A percentile compares a stretch with the other conserved stretches of the same genome.
Conservation (phyloP, 1,140 invertebrate genomes). For the Drosophila pachea region DNA sequence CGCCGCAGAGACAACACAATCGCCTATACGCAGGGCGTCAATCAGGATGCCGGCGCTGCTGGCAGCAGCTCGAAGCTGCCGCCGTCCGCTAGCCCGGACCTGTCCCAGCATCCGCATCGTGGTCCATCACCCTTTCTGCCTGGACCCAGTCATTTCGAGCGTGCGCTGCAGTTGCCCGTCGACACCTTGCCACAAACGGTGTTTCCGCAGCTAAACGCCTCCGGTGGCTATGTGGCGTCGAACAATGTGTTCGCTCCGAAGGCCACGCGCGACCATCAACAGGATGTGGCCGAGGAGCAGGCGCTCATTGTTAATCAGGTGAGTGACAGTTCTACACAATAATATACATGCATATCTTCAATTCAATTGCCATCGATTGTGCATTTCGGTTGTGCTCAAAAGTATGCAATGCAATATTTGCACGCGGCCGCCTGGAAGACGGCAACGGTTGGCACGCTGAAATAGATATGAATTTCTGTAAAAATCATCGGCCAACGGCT, state of each 20-base stretch:
- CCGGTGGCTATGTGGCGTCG: slow-evolving; percentile 69
- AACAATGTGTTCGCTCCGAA: slow-evolving; percentile 63
- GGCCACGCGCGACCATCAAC: slow-evolving; percentile 76
- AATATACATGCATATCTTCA: neutral
- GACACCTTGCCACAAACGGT: slow-evolving; percentile 78
- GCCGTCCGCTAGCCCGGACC: slow-evolving; percentile 50
- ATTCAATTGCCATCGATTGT: neutral
- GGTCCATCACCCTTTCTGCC: slow-evolving; percentile 76
- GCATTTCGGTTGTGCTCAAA: slow-evolving; percentile 9
- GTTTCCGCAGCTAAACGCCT: slow-evolving; percentile 77
- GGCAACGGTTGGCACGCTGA: slow-evolving; percentile 1
- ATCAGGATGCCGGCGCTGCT: slow-evolving; percentile 51
- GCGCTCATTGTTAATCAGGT: slow-evolving; percentile 79
- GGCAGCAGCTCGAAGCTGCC: slow-evolving; percentile 62
- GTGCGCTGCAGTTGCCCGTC: slow-evolving; percentile 70
- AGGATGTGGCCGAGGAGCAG: slow-evolving; percentile 78
- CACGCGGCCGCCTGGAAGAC: neutral
- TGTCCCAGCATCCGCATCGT: slow-evolving; percentile 63
- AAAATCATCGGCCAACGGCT: slow-evolving; percentile 41
- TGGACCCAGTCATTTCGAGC: slow-evolving; percentile 73
- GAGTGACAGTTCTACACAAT: slow-evolving; percentile 32
- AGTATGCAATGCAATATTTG: slow-evolving; percentile 30
- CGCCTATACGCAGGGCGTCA: slow-evolving; percentile 71
- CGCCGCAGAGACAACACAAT: slow-evolving; percentile 73
- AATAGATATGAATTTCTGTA: slow-evolving; percentile 42